Conservation (phyloP, 1,140 invertebrate species). For the Eupristina koningsbergeri region DNA sequence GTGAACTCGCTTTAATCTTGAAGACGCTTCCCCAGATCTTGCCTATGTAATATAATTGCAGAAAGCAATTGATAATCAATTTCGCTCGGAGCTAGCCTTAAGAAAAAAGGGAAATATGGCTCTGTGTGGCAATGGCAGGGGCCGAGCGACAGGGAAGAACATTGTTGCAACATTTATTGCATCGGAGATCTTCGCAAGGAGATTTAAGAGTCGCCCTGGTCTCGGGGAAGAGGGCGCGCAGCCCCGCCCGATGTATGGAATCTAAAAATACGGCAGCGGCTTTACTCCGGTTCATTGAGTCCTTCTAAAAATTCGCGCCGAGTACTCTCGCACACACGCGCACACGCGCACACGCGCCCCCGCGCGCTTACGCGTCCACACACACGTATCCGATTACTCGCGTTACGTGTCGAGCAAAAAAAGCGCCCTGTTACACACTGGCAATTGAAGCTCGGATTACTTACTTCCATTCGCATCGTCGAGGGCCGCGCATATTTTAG, state of each 20-base stretch:
- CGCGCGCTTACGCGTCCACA: too few species aligned
- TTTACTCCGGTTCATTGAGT: neutral
- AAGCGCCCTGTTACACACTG: neutral
- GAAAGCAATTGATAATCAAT: too few species aligned
- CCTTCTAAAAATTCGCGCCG: neutral
- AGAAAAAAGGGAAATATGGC: too few species aligned
- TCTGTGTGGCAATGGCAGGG: too few species aligned
- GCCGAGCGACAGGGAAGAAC: too few species aligned
- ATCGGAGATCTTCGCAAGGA: constrained; percentile 2
- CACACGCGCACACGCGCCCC: neutral
- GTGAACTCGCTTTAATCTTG: too few species aligned
- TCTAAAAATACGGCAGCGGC: neutral
- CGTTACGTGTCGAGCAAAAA: constrained; percentile 16
- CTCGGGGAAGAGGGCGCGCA: too few species aligned
- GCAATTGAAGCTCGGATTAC: constrained; percentile 29
- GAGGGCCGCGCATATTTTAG: neutral
- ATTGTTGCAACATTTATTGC: too few species aligned
- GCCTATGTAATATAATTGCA: too few species aligned
- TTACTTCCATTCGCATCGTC: constrained; percentile 25
- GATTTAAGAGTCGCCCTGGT: constrained; percentile 20
- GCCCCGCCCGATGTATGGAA: constrained; percentile 6
- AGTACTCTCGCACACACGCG: neutral
- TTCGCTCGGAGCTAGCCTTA: too few species aligned
- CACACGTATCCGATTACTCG: neutral
- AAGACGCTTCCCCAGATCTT: too few species aligned